Conservation (phyloP, 1,140 invertebrate species). For the Apis florea region DNA sequence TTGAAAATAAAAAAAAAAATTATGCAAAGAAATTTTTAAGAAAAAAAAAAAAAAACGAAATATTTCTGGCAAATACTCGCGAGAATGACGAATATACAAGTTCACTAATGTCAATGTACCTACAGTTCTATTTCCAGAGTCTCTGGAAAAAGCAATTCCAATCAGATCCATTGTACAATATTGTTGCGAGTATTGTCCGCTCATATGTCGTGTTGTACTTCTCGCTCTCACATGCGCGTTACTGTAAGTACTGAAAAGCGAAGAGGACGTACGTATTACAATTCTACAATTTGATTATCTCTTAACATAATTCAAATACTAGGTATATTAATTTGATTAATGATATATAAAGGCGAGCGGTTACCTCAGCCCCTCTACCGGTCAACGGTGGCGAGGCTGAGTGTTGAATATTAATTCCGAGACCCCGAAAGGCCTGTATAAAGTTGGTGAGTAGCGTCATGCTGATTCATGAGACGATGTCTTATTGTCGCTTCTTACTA, state of each 20-base stretch:
- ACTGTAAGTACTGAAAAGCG: slow-evolving; percentile 79
- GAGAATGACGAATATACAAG: slow-evolving; percentile 62
- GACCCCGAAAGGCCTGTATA: slow-evolving; percentile 72
- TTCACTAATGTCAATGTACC: slow-evolving; percentile 78
- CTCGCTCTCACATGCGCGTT: slow-evolving; percentile 79
- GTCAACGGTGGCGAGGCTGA: slow-evolving; percentile 65
- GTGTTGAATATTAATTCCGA: slow-evolving; percentile 65
- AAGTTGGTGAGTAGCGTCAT: slow-evolving; percentile 78
- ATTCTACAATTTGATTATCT: slow-evolving; percentile 66
- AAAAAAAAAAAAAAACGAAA: slow-evolving; percentile 32
- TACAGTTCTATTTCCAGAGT: slow-evolving; percentile 81
- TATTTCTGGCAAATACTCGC: slow-evolving; percentile 61
- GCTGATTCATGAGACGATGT: slow-evolving; percentile 69
- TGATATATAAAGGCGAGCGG: slow-evolving; percentile 56
- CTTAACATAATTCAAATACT: slow-evolving; percentile 76
- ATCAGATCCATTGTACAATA: slow-evolving; percentile 80
- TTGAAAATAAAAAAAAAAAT: neutral
- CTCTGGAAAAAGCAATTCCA: slow-evolving; percentile 81
- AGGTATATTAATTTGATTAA: slow-evolving; percentile 73
- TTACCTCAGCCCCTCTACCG: slow-evolving; percentile 67
- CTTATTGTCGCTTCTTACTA: slow-evolving; percentile 68
- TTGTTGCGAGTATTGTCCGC: slow-evolving; percentile 80
- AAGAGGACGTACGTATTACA: slow-evolving; percentile 79
- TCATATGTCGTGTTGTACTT: slow-evolving; percentile 79
- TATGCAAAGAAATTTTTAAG: slow-evolving; percentile 5